These are phyloP conservation scores for Thamnophis sirtalis DNA, from an alignment of 2,113 vertebrate species.

Conservation along the genomic window DNA sequence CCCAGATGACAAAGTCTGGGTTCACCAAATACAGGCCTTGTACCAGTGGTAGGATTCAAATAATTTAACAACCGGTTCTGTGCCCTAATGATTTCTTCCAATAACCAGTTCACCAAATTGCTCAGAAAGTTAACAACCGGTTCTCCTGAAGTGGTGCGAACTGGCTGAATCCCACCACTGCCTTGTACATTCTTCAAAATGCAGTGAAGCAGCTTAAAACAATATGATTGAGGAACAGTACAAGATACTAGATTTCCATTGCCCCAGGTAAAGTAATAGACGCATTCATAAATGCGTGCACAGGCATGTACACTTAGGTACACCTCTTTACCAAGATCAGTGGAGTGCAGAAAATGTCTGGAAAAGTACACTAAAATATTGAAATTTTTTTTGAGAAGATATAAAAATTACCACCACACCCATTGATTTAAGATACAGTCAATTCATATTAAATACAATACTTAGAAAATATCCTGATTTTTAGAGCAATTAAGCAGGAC, in stretches of 20 bases:
- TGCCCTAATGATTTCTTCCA: too few relatives aligned
- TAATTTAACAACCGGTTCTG: too few relatives aligned
- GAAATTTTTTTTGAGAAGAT: background rate
- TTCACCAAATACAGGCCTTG: background rate
- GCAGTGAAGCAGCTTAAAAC: background rate
- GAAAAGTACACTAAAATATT: background rate
- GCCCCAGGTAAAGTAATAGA: background rate
- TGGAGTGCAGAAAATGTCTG: background rate
- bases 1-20: background rate
- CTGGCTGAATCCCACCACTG: too few relatives aligned
- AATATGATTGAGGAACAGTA: background rate
- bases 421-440: background rate
- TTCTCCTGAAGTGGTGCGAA: too few relatives aligned
- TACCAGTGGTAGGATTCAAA: background rate
- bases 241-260: background rate
- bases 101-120: too few relatives aligned
- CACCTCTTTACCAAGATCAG: background rate
- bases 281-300: background rate
- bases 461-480: background rate
- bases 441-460: background rate
- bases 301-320: background rate
- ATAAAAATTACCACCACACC: background rate
- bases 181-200: background rate
- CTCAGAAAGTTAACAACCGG: too few relatives aligned
- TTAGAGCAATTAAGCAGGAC: background rate